Percentiles rank a stretch among this genome's conserved stretches.
Evolutionary conservation across 1,140 invertebrate genomes (phyloP).

Genomic region (Hypsibius dujardini): DNA sequence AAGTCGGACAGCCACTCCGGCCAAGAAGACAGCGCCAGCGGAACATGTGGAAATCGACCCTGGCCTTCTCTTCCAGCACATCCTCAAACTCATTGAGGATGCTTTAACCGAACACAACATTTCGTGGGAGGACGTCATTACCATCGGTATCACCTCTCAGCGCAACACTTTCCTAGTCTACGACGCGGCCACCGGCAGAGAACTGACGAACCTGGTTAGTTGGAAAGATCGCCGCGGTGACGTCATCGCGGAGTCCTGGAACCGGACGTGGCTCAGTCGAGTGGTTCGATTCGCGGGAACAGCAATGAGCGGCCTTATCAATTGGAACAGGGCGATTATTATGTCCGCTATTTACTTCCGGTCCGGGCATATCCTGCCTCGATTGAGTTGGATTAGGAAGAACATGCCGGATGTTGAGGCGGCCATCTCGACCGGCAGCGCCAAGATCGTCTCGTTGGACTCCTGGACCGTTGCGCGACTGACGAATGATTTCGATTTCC

Average conservation of each 20-base stretch:
- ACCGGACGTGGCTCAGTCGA: neutral
- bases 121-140: neutral
- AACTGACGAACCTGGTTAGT: neutral
- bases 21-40: neutral
- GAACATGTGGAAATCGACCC: neutral
- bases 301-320: neutral
- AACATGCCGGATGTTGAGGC: neutral
- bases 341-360: constrained; percentile 4
- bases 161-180: neutral
- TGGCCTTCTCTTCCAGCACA: neutral
- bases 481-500: neutral
- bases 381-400: neutral
- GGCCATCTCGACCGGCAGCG: neutral
- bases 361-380: neutral
- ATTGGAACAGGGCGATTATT: neutral
- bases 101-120: neutral
- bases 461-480: neutral
- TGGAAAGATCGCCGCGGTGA: constrained; percentile 3
- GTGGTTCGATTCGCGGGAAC: neutral
- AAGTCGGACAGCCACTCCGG: neutral
- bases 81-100: neutral
- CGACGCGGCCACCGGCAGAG: neutral
- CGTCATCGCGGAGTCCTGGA: neutral
- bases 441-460: neutral
- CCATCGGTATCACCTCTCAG: constrained; percentile 1